phyloP scores from a whole-genome alignment of 2,113 vertebrate species.

The Myrmecobius fasciatus region DNA sequence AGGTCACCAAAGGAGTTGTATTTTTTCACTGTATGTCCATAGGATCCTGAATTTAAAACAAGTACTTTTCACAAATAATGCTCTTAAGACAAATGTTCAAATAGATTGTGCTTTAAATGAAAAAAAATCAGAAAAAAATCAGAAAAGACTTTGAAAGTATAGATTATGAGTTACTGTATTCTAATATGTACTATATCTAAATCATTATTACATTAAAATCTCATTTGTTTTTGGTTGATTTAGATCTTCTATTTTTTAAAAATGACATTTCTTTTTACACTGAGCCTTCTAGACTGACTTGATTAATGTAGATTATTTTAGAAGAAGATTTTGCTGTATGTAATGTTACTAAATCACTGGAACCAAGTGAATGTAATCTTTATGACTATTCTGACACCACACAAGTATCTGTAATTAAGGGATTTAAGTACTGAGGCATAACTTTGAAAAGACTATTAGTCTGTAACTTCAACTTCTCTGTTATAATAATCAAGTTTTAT shows the following conservation, averaged over 20 bases:
- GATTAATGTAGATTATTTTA: background rate
- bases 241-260: background rate
- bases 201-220: background rate
- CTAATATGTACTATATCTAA: background rate
- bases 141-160: background rate
- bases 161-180: background rate
- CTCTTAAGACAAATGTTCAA: background rate
- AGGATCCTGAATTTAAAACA: slow-evolving; percentile 83
- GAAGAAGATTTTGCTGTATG: background rate
- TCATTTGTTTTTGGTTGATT: background rate
- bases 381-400: background rate
- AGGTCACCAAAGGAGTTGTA: slow-evolving; percentile 92
- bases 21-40: slow-evolving; percentile 94
- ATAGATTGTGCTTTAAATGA: slow-evolving; percentile 22
- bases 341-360: background rate
- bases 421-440: background rate
- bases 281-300: background rate
- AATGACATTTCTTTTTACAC: background rate
- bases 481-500: slow-evolving; percentile 2
- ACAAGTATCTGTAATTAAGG: background rate
- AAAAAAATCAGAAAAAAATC: background rate
- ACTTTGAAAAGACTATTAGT: background rate
- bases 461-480: slow-evolving; percentile 2
- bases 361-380: background rate
- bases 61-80: slow-evolving; percentile 14